Base-by-base conservation (phyloP, 2,113 vertebrate genomes). In the Varanus komodoensis region DNA sequence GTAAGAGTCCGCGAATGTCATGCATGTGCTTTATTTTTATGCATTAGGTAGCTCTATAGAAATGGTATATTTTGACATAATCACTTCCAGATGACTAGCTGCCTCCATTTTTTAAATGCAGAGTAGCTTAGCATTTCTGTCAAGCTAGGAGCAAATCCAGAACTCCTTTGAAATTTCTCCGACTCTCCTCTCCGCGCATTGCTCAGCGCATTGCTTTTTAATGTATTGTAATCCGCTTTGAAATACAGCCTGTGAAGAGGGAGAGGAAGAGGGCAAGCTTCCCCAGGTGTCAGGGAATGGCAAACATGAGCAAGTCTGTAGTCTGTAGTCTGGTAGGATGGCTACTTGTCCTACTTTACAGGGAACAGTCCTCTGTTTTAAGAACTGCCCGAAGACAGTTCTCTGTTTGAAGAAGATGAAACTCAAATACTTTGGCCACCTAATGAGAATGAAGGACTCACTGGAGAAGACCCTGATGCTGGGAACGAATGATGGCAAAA, bases 81-180 rank as follows among this genome's bases (percentile, higher is more conserved):
- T 89, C 54, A 78, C 94, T 97, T 96, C 94, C 96, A 96, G 91
- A 94, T 93, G 90, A 93, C 95, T 92, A 0, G 17, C 89, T 95
- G 95, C 88, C 93, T 95, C 67, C 48, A 81, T 89, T 93, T 87
- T 73, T 92, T 89, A 71, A 93, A 57, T 71, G 38, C 88, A 48
- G 19, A 57, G 89, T 74, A 89, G 69, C 88, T 94, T 88, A 94
- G 81, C 87, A 90, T 87, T 95, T 88, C 92, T 93, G 89, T 93
- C 95, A 93, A 38, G 34, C 90, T 88, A 92, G 87, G 93, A 94
- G 93, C 87, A 93, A 90, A 93, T 86, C 82, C 87, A 90, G 89
- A 71, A 78, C 87, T 89, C 86, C 79, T 67, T 75, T 82, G 68
- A 11, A 89, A 87, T 88, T 90, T 90, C 88, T 92, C 91, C 89